Percentiles rank a stretch among this genome's conserved stretches.
These are phyloP conservation scores for Apodemus speciosus DNA, from an alignment of 2,113 vertebrate genomes.

Conservation along the genomic window DNA sequence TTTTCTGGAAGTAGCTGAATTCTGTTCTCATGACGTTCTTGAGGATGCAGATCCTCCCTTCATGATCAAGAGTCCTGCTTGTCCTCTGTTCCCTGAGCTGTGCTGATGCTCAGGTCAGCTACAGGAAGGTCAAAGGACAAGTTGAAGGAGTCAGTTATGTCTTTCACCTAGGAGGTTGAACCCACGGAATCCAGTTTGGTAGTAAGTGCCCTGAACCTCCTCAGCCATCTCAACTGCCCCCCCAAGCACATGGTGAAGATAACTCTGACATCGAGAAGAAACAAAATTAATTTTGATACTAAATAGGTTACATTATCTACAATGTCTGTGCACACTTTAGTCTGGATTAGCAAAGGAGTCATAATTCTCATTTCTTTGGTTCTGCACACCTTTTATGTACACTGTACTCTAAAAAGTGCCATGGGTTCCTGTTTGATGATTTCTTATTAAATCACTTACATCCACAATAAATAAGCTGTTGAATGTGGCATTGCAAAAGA, in stretches of 20 bases:
- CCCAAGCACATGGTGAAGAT: neutral
- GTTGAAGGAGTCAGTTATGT: neutral
- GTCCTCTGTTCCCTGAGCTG: neutral
- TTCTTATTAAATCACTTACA: neutral
- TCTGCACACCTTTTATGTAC: neutral
- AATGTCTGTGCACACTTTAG: slow-evolving; percentile 20
- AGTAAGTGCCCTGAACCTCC: neutral
- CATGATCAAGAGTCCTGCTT: neutral
- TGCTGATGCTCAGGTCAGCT: neutral
- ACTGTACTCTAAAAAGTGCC: neutral
- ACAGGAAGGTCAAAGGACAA: neutral
- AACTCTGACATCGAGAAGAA: neutral
- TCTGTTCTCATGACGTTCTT: neutral
- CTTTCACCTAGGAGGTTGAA: neutral
- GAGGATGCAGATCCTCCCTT: neutral
- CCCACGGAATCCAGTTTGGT: neutral
- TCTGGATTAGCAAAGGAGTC: slow-evolving; percentile 17
- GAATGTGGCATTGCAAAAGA: neutral
- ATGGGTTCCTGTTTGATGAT: neutral
- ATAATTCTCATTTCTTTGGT: neutral
- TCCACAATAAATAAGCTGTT: neutral
- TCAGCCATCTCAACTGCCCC: neutral
- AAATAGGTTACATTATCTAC: neutral
- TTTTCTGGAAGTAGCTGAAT: slow-evolving; percentile 26
- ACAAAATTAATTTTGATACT: neutral